Evolutionary conservation across 2,888 invertebrate genomes (phyloP), one percentile per base, ranked within the genome.

Genomic region (Heterodera filipjevi): DNA sequence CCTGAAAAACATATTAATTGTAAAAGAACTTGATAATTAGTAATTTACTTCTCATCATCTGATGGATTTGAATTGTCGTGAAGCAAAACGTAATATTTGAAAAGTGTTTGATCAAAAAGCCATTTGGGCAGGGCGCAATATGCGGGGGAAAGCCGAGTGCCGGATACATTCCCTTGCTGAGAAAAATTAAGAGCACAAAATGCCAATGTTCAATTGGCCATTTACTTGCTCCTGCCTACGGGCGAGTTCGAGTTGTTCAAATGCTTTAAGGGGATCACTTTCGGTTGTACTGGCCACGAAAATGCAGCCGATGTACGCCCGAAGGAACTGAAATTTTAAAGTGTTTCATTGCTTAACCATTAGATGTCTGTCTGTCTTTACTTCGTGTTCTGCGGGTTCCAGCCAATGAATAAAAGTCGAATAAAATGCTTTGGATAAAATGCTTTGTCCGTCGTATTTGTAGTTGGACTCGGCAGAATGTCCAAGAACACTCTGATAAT

Each of bases 61-160:
- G 95, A 92, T 70, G 93, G 93, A 82, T 92, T 92, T 80, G 82
- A 79, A 81, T 82, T 76, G 79, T 89, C 97, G 91, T 96, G 95
- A 77, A 97, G 89, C 73, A 98, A 92, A 75, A 97, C 93, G 90
- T 95, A 96, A 90, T 94, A 95, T 89, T 94, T 94, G 66, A 96
- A 92, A 22, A 84, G 92, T n/a, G 82, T 82, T 32, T 75, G 66
- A 1, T 66, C 49, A n/a, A 75, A 75, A 85, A 92, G 91, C 92
- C 92, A 92, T 80, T 85, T 85, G 33, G 89, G 87, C 3, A 82
- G 32, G 3, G 85, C 81, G 66, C 87, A 88, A 77, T 84, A 84
- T 3, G 85, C 81, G 0, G 87, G 86, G 12, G 82, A 82, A 73
- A 85, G 77, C 16, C 80, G 74, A 12, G 81, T 81, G 2, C 81